Conservation (phyloP, 1,140 invertebrate species). For the Atta texana region DNA sequence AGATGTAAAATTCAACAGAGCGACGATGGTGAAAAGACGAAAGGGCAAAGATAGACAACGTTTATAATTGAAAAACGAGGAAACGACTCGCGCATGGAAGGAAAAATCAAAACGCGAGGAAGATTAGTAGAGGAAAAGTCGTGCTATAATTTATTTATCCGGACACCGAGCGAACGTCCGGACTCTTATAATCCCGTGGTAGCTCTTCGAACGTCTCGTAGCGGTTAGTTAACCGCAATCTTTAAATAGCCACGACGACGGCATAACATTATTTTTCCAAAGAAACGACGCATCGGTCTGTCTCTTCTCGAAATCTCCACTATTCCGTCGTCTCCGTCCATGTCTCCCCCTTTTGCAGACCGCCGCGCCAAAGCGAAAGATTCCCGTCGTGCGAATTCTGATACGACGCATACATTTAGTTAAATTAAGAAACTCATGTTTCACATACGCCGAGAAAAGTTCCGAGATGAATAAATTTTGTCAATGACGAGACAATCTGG, state of each 20-base stretch:
- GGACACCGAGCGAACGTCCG: conserved; percentile 7
- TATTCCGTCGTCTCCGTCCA: neutral
- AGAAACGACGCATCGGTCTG: conserved; percentile 71
- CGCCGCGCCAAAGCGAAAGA: conserved; percentile 12
- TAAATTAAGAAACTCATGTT: conserved; percentile 56
- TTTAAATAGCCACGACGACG: conserved; percentile 81
- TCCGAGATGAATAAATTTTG: conserved; percentile 67
- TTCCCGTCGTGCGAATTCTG: conserved; percentile 47
- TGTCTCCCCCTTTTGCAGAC: conserved; percentile 29
- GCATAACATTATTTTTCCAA: conserved; percentile 81
- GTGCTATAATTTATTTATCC: conserved; percentile 59
- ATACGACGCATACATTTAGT: conserved; percentile 61
- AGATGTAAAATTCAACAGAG: neutral
- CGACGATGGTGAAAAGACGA: neutral
- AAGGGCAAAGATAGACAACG: neutral
- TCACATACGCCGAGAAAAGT: conserved; percentile 40
- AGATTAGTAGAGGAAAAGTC: conserved; percentile 14
- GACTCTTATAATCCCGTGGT: conserved; percentile 27
- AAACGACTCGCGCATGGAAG: neutral
- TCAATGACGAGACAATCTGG: neutral
- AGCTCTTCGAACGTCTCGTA: conserved; percentile 64
- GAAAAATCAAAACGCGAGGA: conserved; percentile 2
- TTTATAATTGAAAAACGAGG: neutral
- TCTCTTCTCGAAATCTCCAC: conserved; percentile 49
- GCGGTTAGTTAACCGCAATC: conserved; percentile 75